Evolutionary conservation across 1,140 invertebrate species (phyloP).

Genomic region (Drosophila lacteicornis): DNA sequence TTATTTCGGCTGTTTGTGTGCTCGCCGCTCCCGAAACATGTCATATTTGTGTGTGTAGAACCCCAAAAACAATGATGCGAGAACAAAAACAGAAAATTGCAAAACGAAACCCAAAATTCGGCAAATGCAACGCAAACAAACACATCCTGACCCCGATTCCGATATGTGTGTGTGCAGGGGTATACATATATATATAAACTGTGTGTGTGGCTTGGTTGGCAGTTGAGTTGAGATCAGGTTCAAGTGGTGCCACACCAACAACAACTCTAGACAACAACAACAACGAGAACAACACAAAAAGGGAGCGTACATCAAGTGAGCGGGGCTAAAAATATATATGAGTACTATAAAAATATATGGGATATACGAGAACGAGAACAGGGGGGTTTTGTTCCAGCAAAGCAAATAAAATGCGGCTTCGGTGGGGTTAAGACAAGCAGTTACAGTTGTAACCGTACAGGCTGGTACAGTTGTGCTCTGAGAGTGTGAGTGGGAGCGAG

Average conservation of each 20-base stretch:
- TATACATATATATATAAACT: slow-evolving; percentile 4
- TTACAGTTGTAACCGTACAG: neutral
- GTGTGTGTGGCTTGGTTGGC: slow-evolving; percentile 23
- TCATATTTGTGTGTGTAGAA: slow-evolving; percentile 33
- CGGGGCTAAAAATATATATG: slow-evolving; percentile 34
- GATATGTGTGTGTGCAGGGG: slow-evolving; percentile 1
- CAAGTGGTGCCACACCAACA: slow-evolving; percentile 47
- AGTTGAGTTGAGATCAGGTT: slow-evolving; percentile 48
- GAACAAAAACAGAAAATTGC: slow-evolving; percentile 37
- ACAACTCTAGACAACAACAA: slow-evolving; percentile 23
- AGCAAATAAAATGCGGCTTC: slow-evolving; percentile 37
- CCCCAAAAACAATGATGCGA: slow-evolving; percentile 28
- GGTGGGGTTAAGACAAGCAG: slow-evolving; percentile 30
- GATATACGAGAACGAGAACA: slow-evolving; percentile 1
- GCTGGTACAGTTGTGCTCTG: slow-evolving; percentile 30
- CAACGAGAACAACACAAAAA: slow-evolving; percentile 12
- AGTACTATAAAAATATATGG: slow-evolving; percentile 19
- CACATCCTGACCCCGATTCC: slow-evolving; percentile 25
- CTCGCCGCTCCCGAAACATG: slow-evolving; percentile 30
- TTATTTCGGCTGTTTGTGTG: slow-evolving; percentile 26
- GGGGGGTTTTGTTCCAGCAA: neutral
- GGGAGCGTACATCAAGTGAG: slow-evolving; percentile 24
- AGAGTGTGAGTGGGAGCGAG: neutral
- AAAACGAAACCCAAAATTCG: slow-evolving; percentile 44
- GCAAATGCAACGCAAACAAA: slow-evolving; percentile 45